A percentile compares a stretch with the other conserved stretches of the same genome.
phyloP scores from a whole-genome alignment of 2,797 vertebrate species.

The Lophotriccus pileatus region DNA sequence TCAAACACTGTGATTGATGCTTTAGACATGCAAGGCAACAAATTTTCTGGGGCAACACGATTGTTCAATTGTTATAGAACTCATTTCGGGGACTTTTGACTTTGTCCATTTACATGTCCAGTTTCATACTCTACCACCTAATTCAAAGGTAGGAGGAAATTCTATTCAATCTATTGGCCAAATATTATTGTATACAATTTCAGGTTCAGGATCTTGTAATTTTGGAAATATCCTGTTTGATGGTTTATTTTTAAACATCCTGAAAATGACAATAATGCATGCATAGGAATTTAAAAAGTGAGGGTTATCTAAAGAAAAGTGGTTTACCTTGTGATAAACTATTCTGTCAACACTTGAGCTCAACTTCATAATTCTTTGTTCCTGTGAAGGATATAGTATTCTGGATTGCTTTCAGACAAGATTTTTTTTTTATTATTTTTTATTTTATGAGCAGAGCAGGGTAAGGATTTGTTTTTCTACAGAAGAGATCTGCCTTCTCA shows the following conservation, averaged over 20 bases:
- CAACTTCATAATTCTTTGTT: slow-evolving; percentile 28
- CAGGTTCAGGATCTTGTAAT: background rate
- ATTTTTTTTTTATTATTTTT: background rate
- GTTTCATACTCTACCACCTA: background rate
- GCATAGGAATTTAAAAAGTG: background rate
- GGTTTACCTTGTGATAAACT: slow-evolving; percentile 9
- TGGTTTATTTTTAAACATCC: background rate
- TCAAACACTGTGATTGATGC: background rate
- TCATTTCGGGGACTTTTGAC: background rate
- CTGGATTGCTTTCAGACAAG: background rate
- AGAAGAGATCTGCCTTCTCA: background rate
- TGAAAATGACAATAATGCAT: slow-evolving; percentile 1
- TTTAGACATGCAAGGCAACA: background rate
- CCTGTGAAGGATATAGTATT: background rate
- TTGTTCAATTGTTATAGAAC: background rate
- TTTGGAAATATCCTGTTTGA: background rate
- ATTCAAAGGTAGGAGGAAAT: background rate
- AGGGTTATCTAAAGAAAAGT: background rate
- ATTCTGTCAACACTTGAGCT: slow-evolving; percentile 28
- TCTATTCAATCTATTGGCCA: background rate
- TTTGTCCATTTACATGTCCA: background rate
- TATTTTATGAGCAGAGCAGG: background rate
- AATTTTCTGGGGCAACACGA: background rate
- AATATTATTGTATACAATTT: background rate
- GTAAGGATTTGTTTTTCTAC: background rate